Base-by-base conservation (phyloP, 1,140 invertebrate species). In the Diprion similis region DNA sequence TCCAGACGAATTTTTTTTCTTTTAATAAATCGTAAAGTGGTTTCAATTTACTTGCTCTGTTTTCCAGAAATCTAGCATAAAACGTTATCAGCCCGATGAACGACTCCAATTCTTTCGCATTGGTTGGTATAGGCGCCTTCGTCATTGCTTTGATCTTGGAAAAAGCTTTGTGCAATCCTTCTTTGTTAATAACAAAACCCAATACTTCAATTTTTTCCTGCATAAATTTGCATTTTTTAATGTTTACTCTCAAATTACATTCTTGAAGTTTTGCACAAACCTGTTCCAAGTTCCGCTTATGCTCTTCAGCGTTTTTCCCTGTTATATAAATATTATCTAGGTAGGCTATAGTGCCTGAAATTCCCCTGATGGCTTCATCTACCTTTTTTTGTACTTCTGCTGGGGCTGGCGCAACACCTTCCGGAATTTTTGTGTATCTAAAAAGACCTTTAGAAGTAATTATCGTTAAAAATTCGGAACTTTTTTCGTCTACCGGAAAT, bases 151-250 rank as follows among this genome's bases (percentile, higher is more conserved):
- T 68, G 19, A 79, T 48, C 75, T 79, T 80, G 45, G 68, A 71
- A 48, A 24, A 47, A 69, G 73, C 37, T 77, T 74, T 70, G 74
- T 77, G 19, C 13, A 85, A 74, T 1, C 81, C 84, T 0, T 77
- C 70, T n/a, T 71, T 65, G 18, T 76, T 67, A 24, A 86, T 75
- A 70, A 77, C 73, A 48, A 84, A 80, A 13, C 84, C 84, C 19
- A 84, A 75, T 9, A 75, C 67, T 66, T 79, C 73, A 8, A 77
- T 64, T 18, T 48, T 46, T 0, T 72, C 37, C 70, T 75, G 45
- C 18, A 76, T 46, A 59, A 78, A 75, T 59, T 78, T 67, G 67
- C 75, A 74, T 71, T 78, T 77, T 11, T 73, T 71, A 48, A 17
- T 46, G 48, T 75, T 78, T 69, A 78, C 15, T 51, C 69, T 71